Conservation (phyloP, 2,113 vertebrate species). For the Calonectris borealis region DNA sequence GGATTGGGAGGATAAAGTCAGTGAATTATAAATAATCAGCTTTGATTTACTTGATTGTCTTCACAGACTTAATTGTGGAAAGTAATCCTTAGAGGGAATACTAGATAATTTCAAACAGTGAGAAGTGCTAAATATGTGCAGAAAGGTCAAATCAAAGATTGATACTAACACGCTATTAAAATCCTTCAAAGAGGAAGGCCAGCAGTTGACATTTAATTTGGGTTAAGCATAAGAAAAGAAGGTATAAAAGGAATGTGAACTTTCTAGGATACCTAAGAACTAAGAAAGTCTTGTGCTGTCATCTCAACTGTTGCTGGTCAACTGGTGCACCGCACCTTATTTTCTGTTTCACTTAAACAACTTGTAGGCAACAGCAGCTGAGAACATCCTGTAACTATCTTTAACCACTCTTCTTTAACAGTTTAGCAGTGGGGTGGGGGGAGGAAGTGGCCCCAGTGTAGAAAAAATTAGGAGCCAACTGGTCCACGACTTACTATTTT, state of each 20-base stretch:
- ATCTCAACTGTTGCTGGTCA: neutral
- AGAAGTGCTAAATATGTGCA: neutral
- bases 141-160: neutral
- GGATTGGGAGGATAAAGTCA: neutral
- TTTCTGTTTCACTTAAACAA: neutral
- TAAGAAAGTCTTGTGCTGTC: neutral
- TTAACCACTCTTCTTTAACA: neutral
- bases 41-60: neutral
- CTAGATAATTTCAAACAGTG: neutral
- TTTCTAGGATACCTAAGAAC: neutral
- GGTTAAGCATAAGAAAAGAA: neutral
- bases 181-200: neutral
- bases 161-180: neutral
- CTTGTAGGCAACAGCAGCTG: neutral
- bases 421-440: neutral
- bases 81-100: neutral
- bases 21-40: neutral
- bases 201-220: neutral
- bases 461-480: neutral
- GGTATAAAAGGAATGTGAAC: neutral
- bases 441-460: neutral
- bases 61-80: neutral
- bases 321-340: neutral
- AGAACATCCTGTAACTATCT: neutral
- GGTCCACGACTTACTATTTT: neutral